Percentiles rank a stretch among this genome's conserved stretches.
These are phyloP conservation scores for Aldabrachelys gigantea DNA, from an alignment of 2,113 vertebrate genomes.

Conservation along the genomic window DNA sequence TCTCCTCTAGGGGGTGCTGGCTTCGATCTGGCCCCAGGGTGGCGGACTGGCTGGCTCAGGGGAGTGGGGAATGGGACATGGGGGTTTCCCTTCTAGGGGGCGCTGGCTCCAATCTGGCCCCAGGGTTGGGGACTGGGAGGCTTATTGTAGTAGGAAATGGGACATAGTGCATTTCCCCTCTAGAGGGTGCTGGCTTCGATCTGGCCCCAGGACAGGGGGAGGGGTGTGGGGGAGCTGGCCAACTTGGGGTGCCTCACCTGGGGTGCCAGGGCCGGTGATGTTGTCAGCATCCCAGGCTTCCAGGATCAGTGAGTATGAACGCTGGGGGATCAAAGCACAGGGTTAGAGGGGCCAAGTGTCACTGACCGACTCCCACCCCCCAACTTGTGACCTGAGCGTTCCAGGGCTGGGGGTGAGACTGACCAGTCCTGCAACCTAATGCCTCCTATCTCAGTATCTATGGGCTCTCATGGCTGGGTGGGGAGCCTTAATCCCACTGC, in stretches of 20 bases:
- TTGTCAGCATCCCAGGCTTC: constrained; percentile 80
- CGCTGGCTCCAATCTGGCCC: too few relatives aligned
- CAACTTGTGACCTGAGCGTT: too few relatives aligned
- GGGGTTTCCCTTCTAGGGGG: too few relatives aligned
- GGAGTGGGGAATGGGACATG: too few relatives aligned
- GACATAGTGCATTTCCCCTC: too few relatives aligned
- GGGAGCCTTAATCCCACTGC: background rate
- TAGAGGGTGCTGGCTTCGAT: too few relatives aligned
- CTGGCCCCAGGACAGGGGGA: background rate
- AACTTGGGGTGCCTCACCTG: background rate
- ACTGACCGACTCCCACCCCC: too few relatives aligned
- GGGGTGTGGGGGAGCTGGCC: background rate
- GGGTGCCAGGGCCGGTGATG: constrained; percentile 55
- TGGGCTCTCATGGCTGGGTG: background rate
- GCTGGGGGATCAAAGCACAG: constrained; percentile 59
- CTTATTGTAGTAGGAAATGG: too few relatives aligned
- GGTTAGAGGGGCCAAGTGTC: background rate
- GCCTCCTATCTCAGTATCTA: background rate
- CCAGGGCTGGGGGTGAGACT: background rate
- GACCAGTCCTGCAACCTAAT: background rate
- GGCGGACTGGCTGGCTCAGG: too few relatives aligned
- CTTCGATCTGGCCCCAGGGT: too few relatives aligned
- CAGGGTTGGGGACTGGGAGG: too few relatives aligned
- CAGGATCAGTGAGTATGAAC: constrained; percentile 83
- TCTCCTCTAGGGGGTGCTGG: too few relatives aligned